These are phyloP conservation scores for Phallusia fumigata DNA, from an alignment of 23 tunicate genomes.

Conservation along the genomic window DNA sequence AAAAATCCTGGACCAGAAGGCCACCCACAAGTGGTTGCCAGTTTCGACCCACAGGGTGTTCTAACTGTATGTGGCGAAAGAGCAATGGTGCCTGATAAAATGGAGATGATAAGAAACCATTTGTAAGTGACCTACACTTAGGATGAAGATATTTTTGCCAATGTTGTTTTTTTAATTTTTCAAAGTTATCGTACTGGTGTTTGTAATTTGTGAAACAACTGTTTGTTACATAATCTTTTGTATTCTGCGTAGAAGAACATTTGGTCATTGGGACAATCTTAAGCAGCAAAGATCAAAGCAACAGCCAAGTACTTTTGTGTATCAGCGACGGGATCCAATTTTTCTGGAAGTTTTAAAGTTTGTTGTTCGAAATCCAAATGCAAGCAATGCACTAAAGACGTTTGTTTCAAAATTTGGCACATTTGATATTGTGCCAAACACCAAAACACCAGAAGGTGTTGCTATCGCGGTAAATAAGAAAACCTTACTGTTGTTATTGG, in stretches of 20 bases:
- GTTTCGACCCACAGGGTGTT: neutral
- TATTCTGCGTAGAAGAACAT: neutral
- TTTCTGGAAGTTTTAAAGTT: neutral
- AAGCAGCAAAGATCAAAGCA: neutral
- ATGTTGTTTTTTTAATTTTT: no score
- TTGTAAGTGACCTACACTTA: neutral
- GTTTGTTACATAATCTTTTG: no score
- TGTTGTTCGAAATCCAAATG: neutral
- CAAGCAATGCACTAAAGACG: neutral
- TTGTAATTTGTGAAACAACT: no score
- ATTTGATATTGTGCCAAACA: neutral
- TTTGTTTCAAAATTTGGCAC: neutral
- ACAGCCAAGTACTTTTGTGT: neutral
- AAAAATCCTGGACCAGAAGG: neutral
- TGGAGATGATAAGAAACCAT: neutral
- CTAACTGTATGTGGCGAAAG: neutral
- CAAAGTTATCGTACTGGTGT: no score
- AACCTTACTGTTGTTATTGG: no score
- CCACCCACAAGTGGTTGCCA: neutral
- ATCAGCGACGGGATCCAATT: neutral
- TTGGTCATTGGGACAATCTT: neutral
- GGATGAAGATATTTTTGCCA: no score
- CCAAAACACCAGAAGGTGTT: neutral
- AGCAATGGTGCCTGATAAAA: neutral
- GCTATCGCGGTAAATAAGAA: neutral